Percentiles rank a stretch among this genome's conserved stretches.
phyloP scores from a whole-genome alignment of 2,797 vertebrate genomes.

The Sparidentex hasta region DNA sequence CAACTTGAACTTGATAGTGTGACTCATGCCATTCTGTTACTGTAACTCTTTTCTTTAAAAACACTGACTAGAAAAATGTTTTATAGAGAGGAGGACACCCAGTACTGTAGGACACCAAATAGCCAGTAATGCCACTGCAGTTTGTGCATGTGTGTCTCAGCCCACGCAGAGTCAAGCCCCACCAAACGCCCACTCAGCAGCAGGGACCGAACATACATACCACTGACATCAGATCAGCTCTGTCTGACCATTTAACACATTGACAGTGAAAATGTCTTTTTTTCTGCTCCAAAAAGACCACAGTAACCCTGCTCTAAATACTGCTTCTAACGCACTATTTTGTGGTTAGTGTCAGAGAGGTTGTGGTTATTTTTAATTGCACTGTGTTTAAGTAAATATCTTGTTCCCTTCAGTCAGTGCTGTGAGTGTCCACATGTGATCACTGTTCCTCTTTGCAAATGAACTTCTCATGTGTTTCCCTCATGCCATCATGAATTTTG shows the following conservation, averaged over 20 bases:
- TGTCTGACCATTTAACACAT: slow-evolving; percentile 33
- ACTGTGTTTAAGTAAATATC: slow-evolving; percentile 20
- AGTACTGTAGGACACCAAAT: slow-evolving; percentile 28
- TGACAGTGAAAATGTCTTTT: neutral
- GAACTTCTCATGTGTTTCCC: slow-evolving; percentile 42
- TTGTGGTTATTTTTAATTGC: neutral
- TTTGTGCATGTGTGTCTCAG: slow-evolving; percentile 50
- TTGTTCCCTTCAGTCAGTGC: slow-evolving; percentile 7
- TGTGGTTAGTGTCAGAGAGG: neutral
- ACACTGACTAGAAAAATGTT: slow-evolving; percentile 31
- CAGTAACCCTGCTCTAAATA: neutral
- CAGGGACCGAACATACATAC: slow-evolving; percentile 46
- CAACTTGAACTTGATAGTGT: slow-evolving; percentile 12
- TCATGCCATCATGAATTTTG: slow-evolving; percentile 18
- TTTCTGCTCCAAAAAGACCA: neutral
- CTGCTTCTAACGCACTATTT: neutral
- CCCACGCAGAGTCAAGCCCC: slow-evolving; percentile 50
- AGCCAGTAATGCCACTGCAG: slow-evolving; percentile 22
- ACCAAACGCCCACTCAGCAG: slow-evolving; percentile 60
- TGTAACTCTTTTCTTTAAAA: slow-evolving; percentile 18
- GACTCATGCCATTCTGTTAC: slow-evolving; percentile 37
- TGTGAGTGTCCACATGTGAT: slow-evolving; percentile 20
- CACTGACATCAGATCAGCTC: slow-evolving; percentile 59
- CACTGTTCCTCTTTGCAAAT: slow-evolving; percentile 36
- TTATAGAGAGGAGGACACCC: slow-evolving; percentile 14